A percentile compares a stretch with the other conserved stretches of the same genome.
phyloP scores from a whole-genome alignment of 2,888 invertebrate species.

The Pseudanteris insignis region DNA sequence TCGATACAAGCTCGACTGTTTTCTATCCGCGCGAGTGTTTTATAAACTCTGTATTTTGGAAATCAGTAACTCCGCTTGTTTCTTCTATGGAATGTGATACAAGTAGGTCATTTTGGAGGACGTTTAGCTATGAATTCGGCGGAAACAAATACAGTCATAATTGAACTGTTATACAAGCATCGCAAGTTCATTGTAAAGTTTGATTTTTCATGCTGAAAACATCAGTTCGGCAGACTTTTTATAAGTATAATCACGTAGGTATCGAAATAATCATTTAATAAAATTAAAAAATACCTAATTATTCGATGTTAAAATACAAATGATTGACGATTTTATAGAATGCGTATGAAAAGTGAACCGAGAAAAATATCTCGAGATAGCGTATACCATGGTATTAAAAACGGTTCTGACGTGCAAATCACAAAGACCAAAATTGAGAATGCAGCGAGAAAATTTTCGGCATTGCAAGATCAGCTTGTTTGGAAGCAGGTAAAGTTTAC shows the following conservation, averaged over 20 bases:
- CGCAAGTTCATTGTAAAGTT: no score
- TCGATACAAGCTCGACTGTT: no score
- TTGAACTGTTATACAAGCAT: no score
- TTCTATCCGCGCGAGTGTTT: not conserved
- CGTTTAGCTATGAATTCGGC: not conserved
- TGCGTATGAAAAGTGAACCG: constrained; percentile 59
- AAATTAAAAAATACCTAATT: no score
- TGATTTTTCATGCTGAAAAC: no score
- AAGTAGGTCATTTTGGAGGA: not conserved
- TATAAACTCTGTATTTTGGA: constrained; percentile 3
- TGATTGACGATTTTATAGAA: constrained; percentile 30
- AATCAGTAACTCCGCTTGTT: constrained; percentile 6
- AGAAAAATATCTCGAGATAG: constrained; percentile 29
- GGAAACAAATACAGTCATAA: no score
- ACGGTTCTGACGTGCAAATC: constrained; percentile 15
- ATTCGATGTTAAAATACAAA: no score
- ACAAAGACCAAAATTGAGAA: constrained; percentile 22
- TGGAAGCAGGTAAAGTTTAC: constrained; percentile 32
- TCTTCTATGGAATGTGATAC: not conserved
- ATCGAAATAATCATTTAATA: no score
- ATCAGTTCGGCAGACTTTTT: no score
- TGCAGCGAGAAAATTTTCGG: constrained; percentile 26
- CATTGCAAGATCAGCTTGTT: constrained; percentile 27
- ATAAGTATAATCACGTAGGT: no score
- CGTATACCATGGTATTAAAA: not conserved